Base-by-base conservation (phyloP, 1,140 invertebrate genomes). In the Hesperophylax magnus region DNA sequence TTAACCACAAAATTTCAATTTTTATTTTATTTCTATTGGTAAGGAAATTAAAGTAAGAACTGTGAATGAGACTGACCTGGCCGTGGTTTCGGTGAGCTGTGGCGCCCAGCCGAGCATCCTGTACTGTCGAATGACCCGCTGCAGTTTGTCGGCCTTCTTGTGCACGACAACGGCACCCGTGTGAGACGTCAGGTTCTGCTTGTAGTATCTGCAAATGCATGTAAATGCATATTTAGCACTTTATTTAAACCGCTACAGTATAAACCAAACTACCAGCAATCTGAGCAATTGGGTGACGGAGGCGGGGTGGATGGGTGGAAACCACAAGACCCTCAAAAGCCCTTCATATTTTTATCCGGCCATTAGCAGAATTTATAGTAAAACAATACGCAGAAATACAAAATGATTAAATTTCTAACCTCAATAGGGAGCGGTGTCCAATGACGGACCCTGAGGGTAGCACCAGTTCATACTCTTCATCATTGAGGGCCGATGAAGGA, bases 391-490 rank as follows among this genome's bases (percentile, higher is more conserved):
- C 6, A 1, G 39, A 47, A 47, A 47, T 14, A 14, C 11, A 47
- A 47, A 9, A 14, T 47, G 39, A 14, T 47, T 6, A 47, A 14
- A 47, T 47, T 47, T 47, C 11, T 47, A 86, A 90, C 86, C 93
- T 92, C 90, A 96, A 91, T 6, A 99, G 89, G 3, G 96, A 97
- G 77, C 98, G 91, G 88, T 99, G 98, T 1, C 98, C 98, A 84
- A 99, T 94, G 14, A 93, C 92, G 15, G 94, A 92, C 39, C 98
- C 98, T 20, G 96, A 97, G 63, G 97, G 97, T 77, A 99, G 88
- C 1, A 96, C 94, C 74, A 99, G 86, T 85, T 98, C 94, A 87
- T 93, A 98, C 85, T 95, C 94, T 85, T 95, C 88, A 85, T 92
- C 92, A 67, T 92, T 93, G 84, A 96, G 93, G 22, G 97, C 85